phyloP scores from a whole-genome alignment of 2,113 vertebrate genomes.

The Cyanoderma ruficeps region DNA sequence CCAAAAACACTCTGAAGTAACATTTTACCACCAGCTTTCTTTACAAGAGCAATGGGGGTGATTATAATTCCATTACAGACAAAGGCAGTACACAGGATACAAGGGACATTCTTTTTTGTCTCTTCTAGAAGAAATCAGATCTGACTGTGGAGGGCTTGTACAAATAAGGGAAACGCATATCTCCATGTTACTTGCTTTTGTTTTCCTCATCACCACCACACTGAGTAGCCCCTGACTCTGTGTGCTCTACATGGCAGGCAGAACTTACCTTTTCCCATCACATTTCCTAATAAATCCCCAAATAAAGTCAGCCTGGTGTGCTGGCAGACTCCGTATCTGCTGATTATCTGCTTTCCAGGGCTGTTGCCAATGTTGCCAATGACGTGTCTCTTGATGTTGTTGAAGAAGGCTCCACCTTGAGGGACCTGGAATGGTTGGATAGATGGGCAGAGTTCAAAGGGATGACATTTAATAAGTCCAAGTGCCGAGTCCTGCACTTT shows the following conservation, averaged over 20 bases:
- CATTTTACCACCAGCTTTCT: neutral
- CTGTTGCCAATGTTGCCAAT: neutral
- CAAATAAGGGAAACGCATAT: neutral
- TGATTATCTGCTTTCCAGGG: neutral
- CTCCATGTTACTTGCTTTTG: neutral
- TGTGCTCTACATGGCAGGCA: neutral
- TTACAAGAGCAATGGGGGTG: neutral
- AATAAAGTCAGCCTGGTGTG: neutral
- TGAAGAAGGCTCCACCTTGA: no score
- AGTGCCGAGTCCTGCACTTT: no score
- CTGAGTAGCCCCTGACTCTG: neutral
- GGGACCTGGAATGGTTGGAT: no score
- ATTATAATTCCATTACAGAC: neutral
- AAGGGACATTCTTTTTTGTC: neutral
- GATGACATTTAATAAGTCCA: no score
- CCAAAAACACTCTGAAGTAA: neutral
- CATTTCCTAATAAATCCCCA: neutral
- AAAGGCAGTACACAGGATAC: neutral
- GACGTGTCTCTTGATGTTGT: neutral
- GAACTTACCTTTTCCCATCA: neutral
- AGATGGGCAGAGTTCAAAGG: no score
- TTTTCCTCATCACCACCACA: neutral
- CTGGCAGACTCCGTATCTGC: neutral
- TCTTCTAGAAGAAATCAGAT: neutral
- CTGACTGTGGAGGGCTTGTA: neutral